Evolutionary conservation across 2,797 vertebrate genomes (phyloP).

Genomic region (Allobates femoralis): DNA sequence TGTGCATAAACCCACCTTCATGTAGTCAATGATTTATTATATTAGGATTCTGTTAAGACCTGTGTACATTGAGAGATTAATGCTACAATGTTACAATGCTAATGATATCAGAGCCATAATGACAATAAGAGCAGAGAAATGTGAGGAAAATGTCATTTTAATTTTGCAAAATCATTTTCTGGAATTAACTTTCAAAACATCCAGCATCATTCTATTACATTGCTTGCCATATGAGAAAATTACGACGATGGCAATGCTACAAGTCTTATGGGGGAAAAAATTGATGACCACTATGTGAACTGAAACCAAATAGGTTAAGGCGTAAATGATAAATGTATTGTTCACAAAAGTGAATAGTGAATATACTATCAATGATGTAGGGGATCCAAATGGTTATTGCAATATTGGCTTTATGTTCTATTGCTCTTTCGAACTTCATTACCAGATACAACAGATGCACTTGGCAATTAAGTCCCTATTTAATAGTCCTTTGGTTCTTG

Average conservation of each 20-base stretch:
- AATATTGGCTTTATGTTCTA: neutral
- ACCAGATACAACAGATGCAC: no score
- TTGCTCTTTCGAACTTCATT: neutral
- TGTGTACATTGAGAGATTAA: conserved; percentile 14
- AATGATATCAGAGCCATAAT: conserved; percentile 9
- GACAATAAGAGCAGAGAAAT: neutral
- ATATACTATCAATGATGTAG: neutral
- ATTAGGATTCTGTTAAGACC: neutral
- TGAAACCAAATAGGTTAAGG: neutral
- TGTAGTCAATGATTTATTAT: conserved; percentile 24
- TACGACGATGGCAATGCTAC: no score
- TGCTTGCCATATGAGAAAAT: neutral
- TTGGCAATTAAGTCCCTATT: neutral
- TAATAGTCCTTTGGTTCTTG: neutral
- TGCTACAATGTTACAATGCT: conserved; percentile 9
- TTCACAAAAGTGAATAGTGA: neutral
- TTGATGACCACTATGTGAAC: neutral
- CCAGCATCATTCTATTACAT: neutral
- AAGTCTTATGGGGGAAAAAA: neutral
- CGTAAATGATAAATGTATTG: neutral
- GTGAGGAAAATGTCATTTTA: neutral
- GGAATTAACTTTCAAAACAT: neutral
- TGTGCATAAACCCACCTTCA: neutral
- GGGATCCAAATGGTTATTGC: neutral
- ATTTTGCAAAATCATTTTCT: conserved; percentile 1